phyloP scores from a whole-genome alignment of 2,888 invertebrate genomes.

The Drosophila paranaensis region DNA sequence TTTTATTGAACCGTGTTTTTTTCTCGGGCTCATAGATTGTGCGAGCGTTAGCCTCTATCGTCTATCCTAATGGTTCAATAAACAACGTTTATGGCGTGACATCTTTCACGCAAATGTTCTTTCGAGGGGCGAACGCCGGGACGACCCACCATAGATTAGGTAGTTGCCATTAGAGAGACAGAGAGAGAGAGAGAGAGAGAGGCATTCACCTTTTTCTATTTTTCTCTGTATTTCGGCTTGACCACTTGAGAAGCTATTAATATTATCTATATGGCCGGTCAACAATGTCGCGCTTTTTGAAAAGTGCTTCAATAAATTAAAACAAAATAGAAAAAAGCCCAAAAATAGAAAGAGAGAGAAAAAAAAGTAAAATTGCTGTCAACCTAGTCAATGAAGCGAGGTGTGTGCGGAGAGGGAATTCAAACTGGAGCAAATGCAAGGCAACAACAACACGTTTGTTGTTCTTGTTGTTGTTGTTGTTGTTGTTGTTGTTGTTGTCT shows the following conservation, averaged over 20 bases:
- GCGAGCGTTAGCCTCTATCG: slow-evolving; percentile 44
- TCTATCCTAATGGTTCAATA: slow-evolving; percentile 71
- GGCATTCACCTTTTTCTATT: slow-evolving; percentile 42
- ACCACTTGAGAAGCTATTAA: slow-evolving; percentile 73
- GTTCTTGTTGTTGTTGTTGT: slow-evolving; percentile 18
- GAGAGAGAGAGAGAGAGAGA: too few relatives aligned
- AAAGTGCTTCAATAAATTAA: slow-evolving; percentile 74
- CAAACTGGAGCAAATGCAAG: slow-evolving; percentile 74
- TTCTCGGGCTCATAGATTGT: slow-evolving; percentile 29
- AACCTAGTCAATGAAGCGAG: slow-evolving; percentile 22
- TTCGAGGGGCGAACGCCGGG: slow-evolving; percentile 9
- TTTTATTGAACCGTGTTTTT: slow-evolving; percentile 37
- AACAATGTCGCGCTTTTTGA: slow-evolving; percentile 61
- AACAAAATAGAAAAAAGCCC: slow-evolving; percentile 57
- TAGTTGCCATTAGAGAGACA: slow-evolving; percentile 6
- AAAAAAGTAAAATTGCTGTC: slow-evolving; percentile 37
- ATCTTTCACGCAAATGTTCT: slow-evolving; percentile 75
- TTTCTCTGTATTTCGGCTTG: slow-evolving; percentile 32
- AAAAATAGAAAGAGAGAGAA: neutral
- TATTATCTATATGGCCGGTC: slow-evolving; percentile 72
- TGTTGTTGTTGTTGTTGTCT: slow-evolving; percentile 29
- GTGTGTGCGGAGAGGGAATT: slow-evolving; percentile 1
- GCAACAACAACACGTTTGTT: slow-evolving; percentile 50
- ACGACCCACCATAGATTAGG: slow-evolving; percentile 17
- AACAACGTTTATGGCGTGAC: slow-evolving; percentile 77